Base-by-base conservation (phyloP, 2,888 invertebrate genomes). In the Anodontia alba region DNA sequence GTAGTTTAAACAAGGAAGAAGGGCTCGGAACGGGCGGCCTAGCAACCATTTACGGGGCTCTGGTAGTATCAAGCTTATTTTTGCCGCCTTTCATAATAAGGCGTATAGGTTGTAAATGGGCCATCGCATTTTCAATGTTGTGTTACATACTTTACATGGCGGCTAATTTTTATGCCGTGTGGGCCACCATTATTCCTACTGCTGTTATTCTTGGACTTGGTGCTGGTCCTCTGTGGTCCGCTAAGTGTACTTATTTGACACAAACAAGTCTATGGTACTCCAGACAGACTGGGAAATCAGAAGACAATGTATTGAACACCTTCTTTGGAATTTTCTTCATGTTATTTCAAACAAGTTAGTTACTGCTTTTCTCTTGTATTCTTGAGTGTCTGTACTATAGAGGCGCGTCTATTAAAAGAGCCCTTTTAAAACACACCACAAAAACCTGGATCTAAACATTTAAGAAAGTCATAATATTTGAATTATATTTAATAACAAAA, bases 321-420 rank as follows among this genome's bases (percentile, higher is more conserved):
- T 99, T 99, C 96, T 99, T 99, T 95, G 99, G 99, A 68, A 97
- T 99, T 96, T 99, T 99, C 96, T 99, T 99, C 96, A 96, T 99
- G 91, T 97, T 99, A 88, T 99, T 99, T 97, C 99, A 99, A 95
- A 97, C 98, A 26, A 97, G 99, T 90, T 98, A 98, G 95, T 96
- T 23, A n/a, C n/a, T n/a, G n/a, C n/a, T n/a, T n/a, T n/a, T n/a
- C n/a, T 1, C n/a, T 29, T 33, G 17, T 20, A n/a, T n/a, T n/a
- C n/a, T n/a, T n/a, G n/a, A 20, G 12, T 12, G 62, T 12, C 15
- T 57, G 15, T n/a, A n/a, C n/a, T n/a, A n/a, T n/a, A n/a, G n/a
- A n/a, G n/a, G n/a, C n/a, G n/a, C n/a, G n/a, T n/a, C n/a, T n/a
- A n/a, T n/a, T n/a, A n/a, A n/a, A n/a, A n/a, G n/a, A n/a, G n/a